A percentile compares a stretch with the other conserved stretches of the same genome.
Conservation (phyloP, 2,113 vertebrate genomes). For the Sinocyclocheilus maitianheensis region DNA sequence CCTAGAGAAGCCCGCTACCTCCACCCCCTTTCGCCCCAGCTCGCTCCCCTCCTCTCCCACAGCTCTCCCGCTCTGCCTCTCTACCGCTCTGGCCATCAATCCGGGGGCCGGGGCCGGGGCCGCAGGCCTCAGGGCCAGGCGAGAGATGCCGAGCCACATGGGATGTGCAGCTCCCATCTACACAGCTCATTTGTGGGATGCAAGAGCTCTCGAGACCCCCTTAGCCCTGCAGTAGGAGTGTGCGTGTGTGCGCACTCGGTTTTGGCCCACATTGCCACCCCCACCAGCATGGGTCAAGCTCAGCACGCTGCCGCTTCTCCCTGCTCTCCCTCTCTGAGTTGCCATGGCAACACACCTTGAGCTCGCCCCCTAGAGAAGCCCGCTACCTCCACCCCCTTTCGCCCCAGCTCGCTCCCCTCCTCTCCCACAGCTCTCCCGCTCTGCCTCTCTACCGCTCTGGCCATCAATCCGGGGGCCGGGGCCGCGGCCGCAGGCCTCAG, state of each 20-base stretch:
- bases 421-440: slow-evolving; percentile 66
- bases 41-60: slow-evolving; percentile 46
- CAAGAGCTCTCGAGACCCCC: slow-evolving; percentile 77
- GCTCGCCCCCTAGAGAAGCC: slow-evolving; percentile 86
- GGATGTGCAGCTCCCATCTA: slow-evolving; percentile 55
- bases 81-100: slow-evolving; percentile 85
- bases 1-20: slow-evolving; percentile 86
- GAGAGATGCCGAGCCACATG: slow-evolving; percentile 55
- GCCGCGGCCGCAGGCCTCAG: slow-evolving; percentile 65
- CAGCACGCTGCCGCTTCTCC: slow-evolving; percentile 83
- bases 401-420: slow-evolving; percentile 48
- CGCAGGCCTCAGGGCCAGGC: slow-evolving; percentile 58
- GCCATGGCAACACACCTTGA: slow-evolving; percentile 96
- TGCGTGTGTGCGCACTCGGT: slow-evolving; percentile 55
- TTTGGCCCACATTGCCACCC: slow-evolving; percentile 76
- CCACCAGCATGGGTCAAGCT: slow-evolving; percentile 95
- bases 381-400: slow-evolving; percentile 80
- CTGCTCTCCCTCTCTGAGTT: slow-evolving; percentile 83
- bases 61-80: slow-evolving; percentile 75
- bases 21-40: slow-evolving; percentile 71
- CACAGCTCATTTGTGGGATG: slow-evolving; percentile 83
- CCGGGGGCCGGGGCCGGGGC: slow-evolving; percentile 69
- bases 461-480: slow-evolving; percentile 83
- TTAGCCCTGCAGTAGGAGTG: slow-evolving; percentile 74
- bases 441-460: slow-evolving; percentile 77